Evolutionary conservation across 2,113 vertebrate genomes (phyloP).

Genomic region (Microcebus ravelobensis): DNA sequence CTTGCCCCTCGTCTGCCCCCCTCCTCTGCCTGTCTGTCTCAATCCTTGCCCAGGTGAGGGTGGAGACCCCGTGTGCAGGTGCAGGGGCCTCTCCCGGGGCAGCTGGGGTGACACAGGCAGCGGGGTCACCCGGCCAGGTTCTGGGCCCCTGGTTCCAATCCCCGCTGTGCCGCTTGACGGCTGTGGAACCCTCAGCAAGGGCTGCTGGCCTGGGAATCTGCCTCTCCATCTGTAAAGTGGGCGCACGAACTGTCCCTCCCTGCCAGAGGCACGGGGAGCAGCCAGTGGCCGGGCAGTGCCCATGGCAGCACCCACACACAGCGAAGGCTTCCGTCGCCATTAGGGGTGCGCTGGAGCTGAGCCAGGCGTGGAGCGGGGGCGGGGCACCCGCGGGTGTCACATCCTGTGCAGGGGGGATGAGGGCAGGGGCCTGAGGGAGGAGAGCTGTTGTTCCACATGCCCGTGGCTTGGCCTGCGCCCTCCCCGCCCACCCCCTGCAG

Average conservation of each 20-base stretch:
- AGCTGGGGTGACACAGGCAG: not conserved
- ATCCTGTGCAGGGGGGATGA: not conserved
- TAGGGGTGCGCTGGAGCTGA: fast-evolving
- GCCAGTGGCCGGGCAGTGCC: not conserved
- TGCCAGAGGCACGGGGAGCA: fast-evolving
- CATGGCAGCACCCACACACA: fast-evolving
- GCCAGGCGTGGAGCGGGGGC: not conserved
- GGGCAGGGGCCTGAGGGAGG: not conserved
- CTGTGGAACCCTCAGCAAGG: not conserved
- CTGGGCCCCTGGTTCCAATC: not conserved
- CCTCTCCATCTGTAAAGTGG: not conserved
- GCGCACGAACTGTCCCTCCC: too few species aligned
- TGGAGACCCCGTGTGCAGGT: not conserved
- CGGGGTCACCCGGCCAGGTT: not conserved
- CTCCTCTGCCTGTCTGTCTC: not conserved
- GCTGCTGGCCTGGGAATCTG: not conserved
- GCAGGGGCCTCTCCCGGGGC: not conserved
- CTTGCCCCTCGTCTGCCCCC: too few species aligned
- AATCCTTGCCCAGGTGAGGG: not conserved
- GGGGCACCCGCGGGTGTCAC: not conserved
- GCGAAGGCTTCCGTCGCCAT: fast-evolving
- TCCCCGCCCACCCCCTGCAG: fast-evolving
- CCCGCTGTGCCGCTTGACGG: fast-evolving
- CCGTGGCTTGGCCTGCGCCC: not conserved
- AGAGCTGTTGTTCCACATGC: too few species aligned